Evolutionary conservation across 2,113 vertebrate genomes (phyloP), one percentile per base, ranked within the genome.

Genomic region (Eira barbara): DNA sequence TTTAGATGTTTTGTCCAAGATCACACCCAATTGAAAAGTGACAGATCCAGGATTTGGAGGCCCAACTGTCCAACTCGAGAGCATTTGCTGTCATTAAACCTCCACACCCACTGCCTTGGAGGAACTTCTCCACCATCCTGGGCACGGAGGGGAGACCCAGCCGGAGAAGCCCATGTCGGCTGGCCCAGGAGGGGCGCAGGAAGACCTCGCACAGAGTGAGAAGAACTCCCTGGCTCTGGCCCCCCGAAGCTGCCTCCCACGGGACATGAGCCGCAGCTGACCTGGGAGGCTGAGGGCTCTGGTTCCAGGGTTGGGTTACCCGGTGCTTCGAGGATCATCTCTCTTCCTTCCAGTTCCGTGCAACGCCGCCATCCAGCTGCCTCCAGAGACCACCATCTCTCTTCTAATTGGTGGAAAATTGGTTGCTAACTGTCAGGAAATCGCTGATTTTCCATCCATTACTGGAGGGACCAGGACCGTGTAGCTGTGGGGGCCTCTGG

Each of bases 361-460:
- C 13, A 4, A 49, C 67, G 7, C 74, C 92, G 52, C 42, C 92
- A 88, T 85, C 76, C 84, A 23, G 31, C 97, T 94, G 94, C 90
- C 94, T 94, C 94, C 71, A 86, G 90, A 97, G 97, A 98, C 98
- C 98, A 98, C 96, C 97, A 97, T 98, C 98, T 97, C 92, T 90
- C 94, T 83, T 91, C 97, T 98, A 99, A 99, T 98, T 98, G 98
- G 98, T 98, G 98, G 98, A 98, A 99, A 99, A 99, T 98, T 98
- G 95, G 96, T 98, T 98, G 98, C 98, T 98, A 98, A 98, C 98
- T 97, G 95, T 98, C 97, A 98, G 98, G 98, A 99, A 99, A 99
- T 98, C 97, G 85, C 96, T 6, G 85, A 99, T 99, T 99, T 99
- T 99, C 98, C 98, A 98, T 98, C 98, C 95, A 98, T 99, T 98